Evolutionary conservation across 2,888 invertebrate genomes (phyloP).

Genomic region (Polyommatus icarus): DNA sequence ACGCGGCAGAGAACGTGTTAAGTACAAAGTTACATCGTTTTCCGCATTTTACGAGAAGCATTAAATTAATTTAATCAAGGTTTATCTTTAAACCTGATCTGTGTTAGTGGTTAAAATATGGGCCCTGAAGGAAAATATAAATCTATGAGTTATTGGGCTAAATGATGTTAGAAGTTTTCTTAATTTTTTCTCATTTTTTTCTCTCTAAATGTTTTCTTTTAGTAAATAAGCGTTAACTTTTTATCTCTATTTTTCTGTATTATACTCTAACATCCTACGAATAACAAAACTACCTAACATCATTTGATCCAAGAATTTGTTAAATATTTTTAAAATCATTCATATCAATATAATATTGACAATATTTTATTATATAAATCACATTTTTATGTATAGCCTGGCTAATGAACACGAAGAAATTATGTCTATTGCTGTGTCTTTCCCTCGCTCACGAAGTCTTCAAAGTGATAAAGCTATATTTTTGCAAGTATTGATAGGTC

Average conservation of each 20-base stretch:
- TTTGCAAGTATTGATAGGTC: background rate
- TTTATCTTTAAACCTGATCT: background rate
- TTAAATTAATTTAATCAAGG: background rate
- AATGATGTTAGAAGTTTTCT: background rate
- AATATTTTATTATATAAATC: conserved; percentile 16
- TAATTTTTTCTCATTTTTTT: background rate
- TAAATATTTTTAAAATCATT: background rate
- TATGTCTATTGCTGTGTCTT: background rate
- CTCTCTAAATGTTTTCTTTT: background rate
- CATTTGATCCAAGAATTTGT: background rate
- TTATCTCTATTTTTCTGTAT: background rate
- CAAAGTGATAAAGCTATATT: background rate
- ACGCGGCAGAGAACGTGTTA: too few relatives aligned
- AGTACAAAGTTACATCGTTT: background rate
- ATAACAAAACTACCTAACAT: too few relatives aligned
- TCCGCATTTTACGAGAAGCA: background rate
- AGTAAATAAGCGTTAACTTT: background rate
- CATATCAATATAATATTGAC: conserved; percentile 8
- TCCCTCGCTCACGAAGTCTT: background rate
- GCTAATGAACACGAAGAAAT: background rate
- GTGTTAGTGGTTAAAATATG: background rate
- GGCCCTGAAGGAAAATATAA: background rate
- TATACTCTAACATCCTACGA: background rate
- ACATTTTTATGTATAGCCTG: background rate
- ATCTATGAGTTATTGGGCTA: background rate